Evolutionary conservation across 2,113 vertebrate genomes (phyloP).

Genomic region (Raphicerus campestris): DNA sequence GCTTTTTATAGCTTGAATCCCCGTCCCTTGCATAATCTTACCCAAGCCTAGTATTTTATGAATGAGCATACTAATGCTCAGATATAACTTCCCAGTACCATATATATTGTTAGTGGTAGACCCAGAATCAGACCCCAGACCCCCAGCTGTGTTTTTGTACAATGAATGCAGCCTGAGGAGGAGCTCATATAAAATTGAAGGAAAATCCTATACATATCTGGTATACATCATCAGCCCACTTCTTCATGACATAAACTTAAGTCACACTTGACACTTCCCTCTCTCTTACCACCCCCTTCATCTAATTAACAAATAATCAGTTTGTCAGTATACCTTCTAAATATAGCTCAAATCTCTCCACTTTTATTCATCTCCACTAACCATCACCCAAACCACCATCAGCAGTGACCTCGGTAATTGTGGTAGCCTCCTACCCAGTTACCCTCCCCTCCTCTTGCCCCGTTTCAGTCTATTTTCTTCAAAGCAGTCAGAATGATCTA

Average conservation of each 20-base stretch:
- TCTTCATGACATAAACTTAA: background rate
- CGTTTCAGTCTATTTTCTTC: background rate
- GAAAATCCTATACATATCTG: background rate
- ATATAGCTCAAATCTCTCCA: background rate
- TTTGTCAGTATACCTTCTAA: constrained; percentile 37
- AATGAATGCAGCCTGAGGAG: background rate
- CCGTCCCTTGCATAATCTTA: background rate
- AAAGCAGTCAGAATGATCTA: background rate
- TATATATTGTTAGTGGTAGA: background rate
- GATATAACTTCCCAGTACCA: background rate
- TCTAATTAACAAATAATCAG: constrained; percentile 12
- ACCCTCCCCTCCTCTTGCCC: background rate
- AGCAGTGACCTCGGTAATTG: background rate
- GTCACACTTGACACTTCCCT: constrained; percentile 1
- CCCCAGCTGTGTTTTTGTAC: background rate
- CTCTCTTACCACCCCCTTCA: background rate
- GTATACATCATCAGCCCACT: background rate
- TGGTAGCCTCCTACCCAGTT: background rate
- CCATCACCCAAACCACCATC: background rate
- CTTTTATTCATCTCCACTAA: background rate
- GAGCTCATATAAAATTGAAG: constrained; percentile 28
- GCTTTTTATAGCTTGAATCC: background rate
- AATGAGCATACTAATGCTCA: background rate
- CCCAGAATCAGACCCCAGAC: background rate
- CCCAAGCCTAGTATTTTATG: background rate